Evolutionary conservation across 2,888 invertebrate species (phyloP).

Genomic region (Chirona hameri): DNA sequence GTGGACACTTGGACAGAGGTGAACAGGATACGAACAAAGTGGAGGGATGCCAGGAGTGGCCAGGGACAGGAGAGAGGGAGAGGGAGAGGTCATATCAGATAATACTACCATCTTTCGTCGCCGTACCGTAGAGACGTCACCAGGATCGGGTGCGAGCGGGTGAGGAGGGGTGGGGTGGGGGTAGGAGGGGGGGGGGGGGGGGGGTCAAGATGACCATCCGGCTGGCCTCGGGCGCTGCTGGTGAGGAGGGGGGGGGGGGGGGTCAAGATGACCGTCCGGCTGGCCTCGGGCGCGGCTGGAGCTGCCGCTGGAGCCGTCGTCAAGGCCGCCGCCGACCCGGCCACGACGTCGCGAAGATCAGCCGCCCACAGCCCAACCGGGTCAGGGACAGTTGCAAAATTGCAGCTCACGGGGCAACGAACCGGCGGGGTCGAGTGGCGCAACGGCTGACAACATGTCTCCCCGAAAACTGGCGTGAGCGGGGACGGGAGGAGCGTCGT

Average conservation of each 20-base stretch:
- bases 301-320: background rate
- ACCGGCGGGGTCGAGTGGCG: background rate
- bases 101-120: too few species aligned
- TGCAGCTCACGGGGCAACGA: background rate
- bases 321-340: background rate
- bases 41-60: too few species aligned
- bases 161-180: too few species aligned
- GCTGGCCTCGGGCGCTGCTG: background rate
- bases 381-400: constrained; percentile 5
- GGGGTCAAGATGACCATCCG: background rate
- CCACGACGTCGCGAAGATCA: background rate
- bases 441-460: background rate
- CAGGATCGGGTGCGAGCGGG: background rate
- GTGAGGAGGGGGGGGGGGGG: background rate
- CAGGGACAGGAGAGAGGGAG: too few species aligned
- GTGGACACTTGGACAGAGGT: too few species aligned
- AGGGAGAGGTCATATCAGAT: too few species aligned
- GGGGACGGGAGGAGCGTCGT: too few species aligned
- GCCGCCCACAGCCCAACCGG: constrained; percentile 1
- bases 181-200: too few species aligned
- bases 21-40: too few species aligned
- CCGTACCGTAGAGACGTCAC: background rate
- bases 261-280: background rate
- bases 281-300: too few species aligned
- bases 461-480: background rate